Evolutionary conservation across 2,888 invertebrate genomes (phyloP), one percentile per base, ranked within the genome.

Genomic region (Eupithecia pulchellata): DNA sequence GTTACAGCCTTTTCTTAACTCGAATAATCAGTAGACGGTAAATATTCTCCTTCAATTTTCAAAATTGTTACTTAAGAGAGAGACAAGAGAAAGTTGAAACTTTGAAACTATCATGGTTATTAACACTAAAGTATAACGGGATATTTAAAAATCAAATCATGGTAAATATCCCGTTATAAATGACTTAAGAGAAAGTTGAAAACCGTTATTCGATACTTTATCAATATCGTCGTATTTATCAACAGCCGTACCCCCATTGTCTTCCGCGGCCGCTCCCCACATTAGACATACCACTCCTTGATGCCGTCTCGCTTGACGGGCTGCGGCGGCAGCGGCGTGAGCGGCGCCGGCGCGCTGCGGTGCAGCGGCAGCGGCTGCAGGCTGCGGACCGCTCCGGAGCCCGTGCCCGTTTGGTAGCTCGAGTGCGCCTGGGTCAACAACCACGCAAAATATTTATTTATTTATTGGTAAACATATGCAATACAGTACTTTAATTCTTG

Each of bases 271-370:
- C n/a, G n/a, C n/a, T n/a, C n/a, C n/a, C n/a, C 61, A 20, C 61
- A 20, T 84, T 97, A 98, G 91, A 98, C 98, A 91, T 98, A 98
- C 98, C 98, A 98, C 95, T 98, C 98, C 95, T 98, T 98, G 88
- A 98, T 97, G 89, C 98, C 98, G 95, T 98, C 98, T 75, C 97
- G 96, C 86, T 97, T 97, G 91, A 97, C 90, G 2, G 93, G 93
- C 78, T 92, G 92, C 47, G 92, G 78, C 79, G 95, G 95, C 75
- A 92, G 95, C 72, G 95, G 95, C 72, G 91, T 95, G 74, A 95
- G 94, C 55, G 93, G 91, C 64, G 94, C 91, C 69, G 94, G 90
- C 6, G 83, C 91, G 85, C 78, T 92, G 64, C 90, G 92, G 78
- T 92, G 93, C 57, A 88, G 87, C 4, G 88, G 91, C 61, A 89